Percentiles rank a stretch among this genome's conserved stretches.
Conservation (phyloP, 2,888 invertebrate species). For the Conomelus anceps region DNA sequence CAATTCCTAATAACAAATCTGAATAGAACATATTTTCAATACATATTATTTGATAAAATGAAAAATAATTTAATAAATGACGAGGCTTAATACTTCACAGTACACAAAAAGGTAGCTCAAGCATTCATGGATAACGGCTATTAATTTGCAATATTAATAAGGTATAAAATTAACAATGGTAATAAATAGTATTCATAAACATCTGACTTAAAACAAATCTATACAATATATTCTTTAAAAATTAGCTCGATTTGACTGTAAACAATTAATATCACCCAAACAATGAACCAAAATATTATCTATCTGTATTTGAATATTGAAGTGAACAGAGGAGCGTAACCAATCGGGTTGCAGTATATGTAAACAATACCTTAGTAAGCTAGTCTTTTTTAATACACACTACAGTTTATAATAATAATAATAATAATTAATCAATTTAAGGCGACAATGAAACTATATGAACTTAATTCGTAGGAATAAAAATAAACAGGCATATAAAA, state of each 20-base stretch:
- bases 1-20: too few species aligned
- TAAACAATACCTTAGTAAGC: neutral
- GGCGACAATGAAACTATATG: neutral
- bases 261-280: neutral
- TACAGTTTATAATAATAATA: neutral
- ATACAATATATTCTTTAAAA: neutral
- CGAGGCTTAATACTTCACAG: neutral
- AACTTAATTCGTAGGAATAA: neutral
- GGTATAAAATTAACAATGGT: neutral
- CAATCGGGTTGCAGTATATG: neutral
- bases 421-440: neutral
- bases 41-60: neutral
- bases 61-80: neutral
- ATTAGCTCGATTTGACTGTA: neutral
- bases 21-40: neutral
- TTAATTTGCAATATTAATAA: too few species aligned
- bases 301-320: neutral
- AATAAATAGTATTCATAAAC: neutral
- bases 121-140: neutral
- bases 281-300: neutral
- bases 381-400: neutral
- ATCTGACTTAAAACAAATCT: neutral
- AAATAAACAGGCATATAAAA: neutral
- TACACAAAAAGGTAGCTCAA: neutral
- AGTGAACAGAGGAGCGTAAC: neutral